Evolutionary conservation across 1,140 invertebrate genomes (phyloP).

Genomic region (Euura lappo): DNA sequence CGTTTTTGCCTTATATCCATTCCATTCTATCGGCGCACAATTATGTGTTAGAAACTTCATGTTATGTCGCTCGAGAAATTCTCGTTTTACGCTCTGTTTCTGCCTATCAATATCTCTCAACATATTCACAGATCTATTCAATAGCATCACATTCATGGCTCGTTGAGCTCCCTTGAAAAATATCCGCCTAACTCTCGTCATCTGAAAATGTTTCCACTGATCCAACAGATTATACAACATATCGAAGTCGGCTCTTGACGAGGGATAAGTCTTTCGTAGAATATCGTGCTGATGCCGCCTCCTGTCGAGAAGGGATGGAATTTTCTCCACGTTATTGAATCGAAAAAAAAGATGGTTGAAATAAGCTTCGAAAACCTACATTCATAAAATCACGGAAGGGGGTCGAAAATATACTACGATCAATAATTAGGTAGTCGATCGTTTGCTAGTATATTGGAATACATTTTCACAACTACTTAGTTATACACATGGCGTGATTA

Average conservation of each 20-base stretch:
- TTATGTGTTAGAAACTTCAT: conserved; percentile 67
- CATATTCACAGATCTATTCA: conserved; percentile 70
- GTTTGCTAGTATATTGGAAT: not conserved
- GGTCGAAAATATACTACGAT: not conserved
- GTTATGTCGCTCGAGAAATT: conserved; percentile 60
- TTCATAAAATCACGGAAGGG: not conserved
- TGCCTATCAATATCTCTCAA: conserved; percentile 67
- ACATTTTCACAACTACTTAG: too few relatives aligned
- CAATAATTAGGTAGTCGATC: conserved; percentile 6
- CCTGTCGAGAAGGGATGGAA: conserved; percentile 43
- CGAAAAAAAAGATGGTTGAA: conserved; percentile 38
- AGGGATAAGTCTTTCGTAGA: conserved; percentile 65
- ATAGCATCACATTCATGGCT: conserved; percentile 65
- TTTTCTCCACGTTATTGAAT: conserved; percentile 43
- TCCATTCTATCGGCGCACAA: conserved; percentile 68
- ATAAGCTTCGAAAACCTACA: conserved; percentile 27
- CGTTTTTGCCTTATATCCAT: conserved; percentile 62
- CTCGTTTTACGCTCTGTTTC: conserved; percentile 62
- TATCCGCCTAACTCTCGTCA: conserved; percentile 62
- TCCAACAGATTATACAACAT: conserved; percentile 69
- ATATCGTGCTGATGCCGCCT: conserved; percentile 62
- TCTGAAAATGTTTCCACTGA: conserved; percentile 67
- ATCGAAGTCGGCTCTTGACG: conserved; percentile 67
- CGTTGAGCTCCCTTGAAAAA: conserved; percentile 66
- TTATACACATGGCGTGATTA: too few relatives aligned